phyloP scores from a whole-genome alignment of 2,797 vertebrate genomes.

The Xerus rutilus region DNA sequence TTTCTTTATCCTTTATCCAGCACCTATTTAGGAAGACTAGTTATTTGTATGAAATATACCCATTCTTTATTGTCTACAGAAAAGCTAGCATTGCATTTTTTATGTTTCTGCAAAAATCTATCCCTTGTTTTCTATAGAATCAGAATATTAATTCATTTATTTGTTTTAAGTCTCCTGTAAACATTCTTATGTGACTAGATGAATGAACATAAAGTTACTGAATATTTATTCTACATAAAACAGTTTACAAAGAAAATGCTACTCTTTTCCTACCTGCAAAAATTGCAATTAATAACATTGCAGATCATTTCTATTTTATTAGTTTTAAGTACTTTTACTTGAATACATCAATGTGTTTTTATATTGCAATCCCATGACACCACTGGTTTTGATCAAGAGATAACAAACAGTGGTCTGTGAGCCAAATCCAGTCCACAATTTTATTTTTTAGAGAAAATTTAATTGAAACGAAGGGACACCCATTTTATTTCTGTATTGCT shows the following conservation, averaged over 20 bases:
- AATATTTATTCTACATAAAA: background rate
- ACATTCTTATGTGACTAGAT: background rate
- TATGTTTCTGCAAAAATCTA: background rate
- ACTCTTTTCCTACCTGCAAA: background rate
- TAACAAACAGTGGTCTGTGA: background rate
- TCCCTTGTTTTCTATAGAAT: background rate
- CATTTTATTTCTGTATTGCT: background rate
- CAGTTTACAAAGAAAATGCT: background rate
- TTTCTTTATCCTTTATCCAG: background rate
- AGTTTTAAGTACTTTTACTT: background rate
- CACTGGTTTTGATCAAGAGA: background rate
- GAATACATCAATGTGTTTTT: background rate
- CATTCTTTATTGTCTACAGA: background rate
- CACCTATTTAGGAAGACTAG: background rate
- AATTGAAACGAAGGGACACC: background rate
- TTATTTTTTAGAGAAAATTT: slow-evolving; percentile 3
- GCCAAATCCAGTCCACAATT: background rate
- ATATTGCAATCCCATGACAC: background rate
- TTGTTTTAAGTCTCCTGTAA: background rate
- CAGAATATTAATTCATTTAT: background rate
- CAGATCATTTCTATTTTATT: background rate
- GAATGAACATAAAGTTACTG: background rate
- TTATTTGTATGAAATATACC: background rate
- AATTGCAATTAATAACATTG: background rate
- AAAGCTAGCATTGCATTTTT: background rate